These are phyloP conservation scores for Hydrozoanthus gracilis DNA, from an alignment of 92 coral and sea anemone species.

Conservation along the genomic window DNA sequence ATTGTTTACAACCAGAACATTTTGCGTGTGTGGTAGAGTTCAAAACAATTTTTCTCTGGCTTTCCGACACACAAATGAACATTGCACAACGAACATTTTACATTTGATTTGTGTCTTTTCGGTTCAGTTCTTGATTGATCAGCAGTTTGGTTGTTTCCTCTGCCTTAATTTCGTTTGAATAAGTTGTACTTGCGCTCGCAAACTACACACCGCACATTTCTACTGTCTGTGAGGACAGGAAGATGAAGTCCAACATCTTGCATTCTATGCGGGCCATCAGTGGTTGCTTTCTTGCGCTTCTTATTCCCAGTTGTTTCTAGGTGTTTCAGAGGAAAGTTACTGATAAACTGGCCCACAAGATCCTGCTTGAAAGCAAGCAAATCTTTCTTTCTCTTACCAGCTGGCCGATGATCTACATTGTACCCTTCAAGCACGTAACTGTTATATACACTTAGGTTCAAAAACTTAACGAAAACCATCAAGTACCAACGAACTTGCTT, in stretches of 20 bases:
- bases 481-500: slow-evolving; percentile 52
- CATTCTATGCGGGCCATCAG: not conserved
- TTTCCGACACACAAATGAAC: not conserved
- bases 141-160: not conserved
- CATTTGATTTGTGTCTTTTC: not conserved
- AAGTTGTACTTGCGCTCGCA: not conserved
- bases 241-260: slow-evolving; percentile 17
- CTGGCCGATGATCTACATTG: no score
- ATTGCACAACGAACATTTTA: not conserved
- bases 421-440: no score
- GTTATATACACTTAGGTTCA: not conserved
- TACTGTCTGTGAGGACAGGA: slow-evolving; percentile 1
- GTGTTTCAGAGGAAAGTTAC: slow-evolving; percentile 17
- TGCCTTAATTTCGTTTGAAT: not conserved
- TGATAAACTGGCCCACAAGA: slow-evolving; percentile 19
- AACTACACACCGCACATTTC: not conserved
- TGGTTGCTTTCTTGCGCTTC: not conserved
- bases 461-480: slow-evolving; percentile 25
- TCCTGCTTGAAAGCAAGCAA: not conserved
- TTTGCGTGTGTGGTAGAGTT: not conserved
- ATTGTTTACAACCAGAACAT: not conserved
- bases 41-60: not conserved
- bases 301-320: not conserved
- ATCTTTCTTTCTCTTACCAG: no score
- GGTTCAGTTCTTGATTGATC: not conserved